Evolutionary conservation across 37 sponge, comb jelly and placozoan genomes (phyloP).

Genomic region (Oopsacas minuta): DNA sequence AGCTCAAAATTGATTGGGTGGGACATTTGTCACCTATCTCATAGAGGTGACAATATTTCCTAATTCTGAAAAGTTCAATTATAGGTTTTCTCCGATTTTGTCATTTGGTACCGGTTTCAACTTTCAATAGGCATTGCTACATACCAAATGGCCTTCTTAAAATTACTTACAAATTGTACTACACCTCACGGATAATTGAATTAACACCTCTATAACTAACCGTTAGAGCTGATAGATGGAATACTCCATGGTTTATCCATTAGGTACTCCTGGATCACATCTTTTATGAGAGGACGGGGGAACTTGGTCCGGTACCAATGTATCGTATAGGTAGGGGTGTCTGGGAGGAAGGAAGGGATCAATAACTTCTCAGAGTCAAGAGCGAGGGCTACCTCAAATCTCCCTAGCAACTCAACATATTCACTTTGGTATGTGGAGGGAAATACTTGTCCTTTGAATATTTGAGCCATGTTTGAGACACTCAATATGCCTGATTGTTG

Average conservation of each 20-base stretch:
- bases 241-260: neutral
- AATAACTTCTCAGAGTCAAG: conserved; percentile 50
- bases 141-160: no score
- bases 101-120: no score
- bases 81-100: no score
- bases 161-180: no score
- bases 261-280: conserved; percentile 12
- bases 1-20: no score
- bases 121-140: no score
- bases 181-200: no score
- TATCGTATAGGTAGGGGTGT: conserved; percentile 41
- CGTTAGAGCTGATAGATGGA: neutral
- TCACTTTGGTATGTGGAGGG: conserved; percentile 48
- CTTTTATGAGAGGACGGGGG: conserved; percentile 40
- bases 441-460: conserved; percentile 67
- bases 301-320: conserved; percentile 46
- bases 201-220: neutral
- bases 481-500: conserved; percentile 61
- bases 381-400: conserved; percentile 73
- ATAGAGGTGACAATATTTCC: no score
- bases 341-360: conserved; percentile 68
- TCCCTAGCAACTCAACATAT: conserved; percentile 67
- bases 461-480: conserved; percentile 50
- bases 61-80: no score
- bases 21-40: no score